Evolutionary conservation across 2,113 vertebrate species (phyloP), one percentile per base, ranked within the genome.

Genomic region (Actenoides lindsayi): DNA sequence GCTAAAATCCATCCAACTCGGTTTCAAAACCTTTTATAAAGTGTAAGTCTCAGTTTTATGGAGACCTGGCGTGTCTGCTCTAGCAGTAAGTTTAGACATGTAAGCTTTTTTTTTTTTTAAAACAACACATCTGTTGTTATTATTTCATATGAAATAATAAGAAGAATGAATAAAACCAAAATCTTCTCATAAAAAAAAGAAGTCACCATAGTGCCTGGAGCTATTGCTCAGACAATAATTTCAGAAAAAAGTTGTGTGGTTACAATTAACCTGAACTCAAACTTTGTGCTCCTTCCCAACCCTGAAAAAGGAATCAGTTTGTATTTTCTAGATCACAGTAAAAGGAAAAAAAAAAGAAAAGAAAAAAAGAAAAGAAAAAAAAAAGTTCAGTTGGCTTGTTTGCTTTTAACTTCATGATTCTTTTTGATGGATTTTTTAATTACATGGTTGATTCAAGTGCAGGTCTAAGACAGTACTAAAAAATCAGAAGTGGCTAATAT

Each of bases 1-100:
- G 86, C 96, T 90, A 71, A 92, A 93, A 68, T 41, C 76, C 39
- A 50, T 89, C 95, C 96, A 96, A 35, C 76, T 93, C 44, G 62
- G 53, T 11, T 89, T 93, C 53, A 78, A 94, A 95, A 92, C 44
- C 86, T 76, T 89, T 87, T 73, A 76, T 84, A 92, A 90, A 69
- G 54, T 35, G 30, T 20, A 89, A 95, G 48, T 57, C 80, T 80
- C 62, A 9, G 44, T 69, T 90, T 76, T 53, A 89, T 39, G 69
- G 41, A 69, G 95, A 79, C 8, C 53, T 82, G 65, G 31, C 56
- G 19, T 5, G 65, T 33, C 86, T 92, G 73, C 81, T 81, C n/a
- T 48, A 68, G 56, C 53, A 71, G n/a, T 31, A 56, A 91, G 31
- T 71, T 89, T 30, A 92, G 27, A 68, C 10, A 17, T 75, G 37